These are phyloP conservation scores for Motacilla tschutschensis DNA, from an alignment of 2,113 vertebrate species.

Conservation along the genomic window DNA sequence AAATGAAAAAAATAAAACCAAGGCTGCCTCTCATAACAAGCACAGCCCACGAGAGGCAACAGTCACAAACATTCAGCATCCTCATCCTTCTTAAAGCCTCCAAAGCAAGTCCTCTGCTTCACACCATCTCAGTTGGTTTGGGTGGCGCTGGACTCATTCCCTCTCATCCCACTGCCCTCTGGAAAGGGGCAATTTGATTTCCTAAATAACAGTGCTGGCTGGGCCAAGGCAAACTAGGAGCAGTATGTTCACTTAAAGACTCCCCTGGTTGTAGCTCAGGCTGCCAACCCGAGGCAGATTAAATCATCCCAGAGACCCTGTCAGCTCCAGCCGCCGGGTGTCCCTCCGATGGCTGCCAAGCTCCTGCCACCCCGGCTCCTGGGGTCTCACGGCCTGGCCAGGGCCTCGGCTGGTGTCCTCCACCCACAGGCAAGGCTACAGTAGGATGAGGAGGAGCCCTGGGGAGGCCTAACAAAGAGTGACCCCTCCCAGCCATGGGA, in stretches of 20 bases:
- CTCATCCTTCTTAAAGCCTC: neutral
- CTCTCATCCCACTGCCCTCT: neutral
- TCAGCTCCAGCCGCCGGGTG: neutral
- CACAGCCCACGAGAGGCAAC: neutral
- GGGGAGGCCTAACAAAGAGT: conserved; percentile 11
- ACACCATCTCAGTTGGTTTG: neutral
- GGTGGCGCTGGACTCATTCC: neutral
- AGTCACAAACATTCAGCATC: neutral
- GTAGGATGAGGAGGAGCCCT: neutral
- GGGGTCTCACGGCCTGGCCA: neutral
- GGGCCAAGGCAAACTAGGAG: conserved; percentile 63
- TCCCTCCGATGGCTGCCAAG: neutral
- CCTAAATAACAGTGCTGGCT: conserved; percentile 46
- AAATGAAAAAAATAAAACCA: neutral
- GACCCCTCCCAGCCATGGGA: neutral
- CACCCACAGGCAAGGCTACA: neutral
- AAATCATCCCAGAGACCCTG: conserved; percentile 35
- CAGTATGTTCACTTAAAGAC: conserved; percentile 10
- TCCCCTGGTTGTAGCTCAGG: neutral
- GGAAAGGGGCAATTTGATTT: conserved; percentile 29
- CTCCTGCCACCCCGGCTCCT: neutral
- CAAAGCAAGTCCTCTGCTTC: neutral
- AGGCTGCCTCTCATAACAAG: conserved; percentile 21
- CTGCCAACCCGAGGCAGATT: conserved; percentile 22
- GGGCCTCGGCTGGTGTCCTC: neutral